Conservation (phyloP, 37 sponge, comb jelly and placozoan genomes). For the Beroe forskalii region DNA sequence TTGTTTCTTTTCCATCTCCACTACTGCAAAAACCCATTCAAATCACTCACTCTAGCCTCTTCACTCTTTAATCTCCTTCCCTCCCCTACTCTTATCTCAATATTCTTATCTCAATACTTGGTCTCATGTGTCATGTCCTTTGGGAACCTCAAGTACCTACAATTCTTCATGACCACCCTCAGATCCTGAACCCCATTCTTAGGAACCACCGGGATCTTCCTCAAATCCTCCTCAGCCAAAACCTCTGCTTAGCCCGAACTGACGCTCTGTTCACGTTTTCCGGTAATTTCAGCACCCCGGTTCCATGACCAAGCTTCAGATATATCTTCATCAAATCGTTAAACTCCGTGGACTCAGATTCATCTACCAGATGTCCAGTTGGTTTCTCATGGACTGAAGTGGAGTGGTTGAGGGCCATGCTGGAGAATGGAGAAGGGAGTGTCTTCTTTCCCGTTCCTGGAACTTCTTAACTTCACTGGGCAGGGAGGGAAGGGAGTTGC, state of each 20-base stretch:
- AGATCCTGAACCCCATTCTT: conserved; percentile 53
- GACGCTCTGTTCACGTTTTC: not conserved
- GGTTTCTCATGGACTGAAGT: not conserved
- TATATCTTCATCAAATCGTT: conserved; percentile 58
- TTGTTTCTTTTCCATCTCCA: too few relatives aligned
- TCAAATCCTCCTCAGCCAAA: conserved; percentile 29
- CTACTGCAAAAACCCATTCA: too few relatives aligned
- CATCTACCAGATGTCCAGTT: not conserved
- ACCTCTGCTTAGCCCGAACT: not conserved
- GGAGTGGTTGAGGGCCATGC: not conserved
- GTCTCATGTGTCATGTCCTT: conserved; percentile 21
- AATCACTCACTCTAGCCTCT: too few relatives aligned
- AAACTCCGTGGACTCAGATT: not conserved
- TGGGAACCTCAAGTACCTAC: conserved; percentile 51
- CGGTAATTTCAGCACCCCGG: conserved; percentile 13
- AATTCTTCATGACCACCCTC: conserved; percentile 60
- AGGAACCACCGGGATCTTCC: not conserved
- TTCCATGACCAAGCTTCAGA: conserved; percentile 1
- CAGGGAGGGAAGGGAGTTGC: not conserved
- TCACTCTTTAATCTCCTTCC: too few relatives aligned
- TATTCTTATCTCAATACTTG: not conserved
- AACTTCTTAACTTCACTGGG: not conserved
- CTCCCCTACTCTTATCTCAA: too few relatives aligned
- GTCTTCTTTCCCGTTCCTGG: not conserved
- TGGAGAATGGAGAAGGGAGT: not conserved